Evolutionary conservation across 2,888 invertebrate genomes (phyloP), one percentile per base, ranked within the genome.

Genomic region (Aporophyla lueneburgensis): DNA sequence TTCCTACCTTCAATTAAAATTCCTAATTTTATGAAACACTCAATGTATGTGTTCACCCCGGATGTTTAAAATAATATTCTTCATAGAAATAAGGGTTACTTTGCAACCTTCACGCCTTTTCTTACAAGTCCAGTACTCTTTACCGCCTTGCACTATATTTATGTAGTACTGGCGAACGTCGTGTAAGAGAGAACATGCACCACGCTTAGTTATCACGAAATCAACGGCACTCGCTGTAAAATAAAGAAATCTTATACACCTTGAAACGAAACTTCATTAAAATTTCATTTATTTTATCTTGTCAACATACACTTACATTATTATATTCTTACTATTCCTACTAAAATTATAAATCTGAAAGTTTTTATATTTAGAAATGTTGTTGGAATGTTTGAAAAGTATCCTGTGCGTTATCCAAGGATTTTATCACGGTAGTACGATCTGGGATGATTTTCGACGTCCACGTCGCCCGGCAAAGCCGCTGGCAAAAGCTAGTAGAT

Each of bases 111-210:
- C 51, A 14, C 24, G 4, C 21, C 49, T 67, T 24, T 4, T 53
- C 19, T 58, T 84, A 58, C 83, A 83, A 24, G 24, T 49, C 83
- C 83, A 83, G n/a, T 83, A 83, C 27, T 63, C 70, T 33, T 27
- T 76, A 14, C n/a, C 19, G 10, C 68, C 70, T 24, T 40, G 33
- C 12, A 65, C 33, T 73, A 80, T 80, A 70, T 84, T 84, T 27
- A 72, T 84, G n/a, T 59, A 63, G 49, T 43, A 82, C 4, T 27
- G 24, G 3, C 27, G 16, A 40, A 71, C 81, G 16, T 75, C 49
- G 27, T 69, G 27, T 16, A 71, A 1, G 1, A 82, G 66, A 5
- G 49, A 63, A 40, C 40, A n/a, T 4, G 72, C 51, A 6, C 83
- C 84, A 67, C 83, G 80, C 1, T 27, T 53, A 19, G 72, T 83